Evolutionary conservation across 2,888 invertebrate genomes (phyloP).

Genomic region (Axea sp.): DNA sequence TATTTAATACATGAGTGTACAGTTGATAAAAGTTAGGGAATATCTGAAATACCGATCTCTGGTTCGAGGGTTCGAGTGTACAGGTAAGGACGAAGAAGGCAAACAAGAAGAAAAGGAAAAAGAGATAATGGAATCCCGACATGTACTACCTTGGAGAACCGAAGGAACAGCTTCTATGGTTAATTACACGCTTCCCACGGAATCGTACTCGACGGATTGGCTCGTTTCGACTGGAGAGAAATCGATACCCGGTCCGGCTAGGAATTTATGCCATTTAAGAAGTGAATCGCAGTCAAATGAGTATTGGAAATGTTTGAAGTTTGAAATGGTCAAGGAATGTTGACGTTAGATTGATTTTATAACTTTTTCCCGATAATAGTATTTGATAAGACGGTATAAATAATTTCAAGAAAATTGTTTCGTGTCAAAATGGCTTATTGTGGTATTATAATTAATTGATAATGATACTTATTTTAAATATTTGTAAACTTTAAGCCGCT

Average conservation of each 20-base stretch:
- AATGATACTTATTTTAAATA: too few relatives aligned
- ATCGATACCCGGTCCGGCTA: conserved; percentile 69
- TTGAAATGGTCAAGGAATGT: conserved; percentile 28
- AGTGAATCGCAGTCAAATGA: conserved; percentile 61
- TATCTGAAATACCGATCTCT: conserved; percentile 64
- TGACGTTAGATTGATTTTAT: neutral
- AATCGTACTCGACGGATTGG: conserved; percentile 75
- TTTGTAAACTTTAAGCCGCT: too few relatives aligned
- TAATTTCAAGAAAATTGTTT: neutral
- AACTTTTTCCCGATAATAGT: conserved; percentile 20
- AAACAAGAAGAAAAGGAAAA: conserved; percentile 41
- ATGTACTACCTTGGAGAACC: conserved; percentile 49
- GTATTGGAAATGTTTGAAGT: conserved; percentile 12
- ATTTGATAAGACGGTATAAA: conserved; percentile 4
- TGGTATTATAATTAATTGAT: neutral
- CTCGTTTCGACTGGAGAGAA: conserved; percentile 69
- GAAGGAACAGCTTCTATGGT: conserved; percentile 64
- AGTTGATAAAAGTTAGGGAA: conserved; percentile 37
- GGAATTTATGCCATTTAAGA: conserved; percentile 71
- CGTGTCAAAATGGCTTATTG: neutral
- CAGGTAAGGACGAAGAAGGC: conserved; percentile 26
- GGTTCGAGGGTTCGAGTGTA: conserved; percentile 61
- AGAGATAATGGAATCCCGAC: conserved; percentile 60
- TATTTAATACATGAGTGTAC: conserved; percentile 36
- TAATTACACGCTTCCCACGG: conserved; percentile 77